These are phyloP conservation scores for Lanius collurio DNA, from an alignment of 2,113 vertebrate genomes.

Conservation along the genomic window DNA sequence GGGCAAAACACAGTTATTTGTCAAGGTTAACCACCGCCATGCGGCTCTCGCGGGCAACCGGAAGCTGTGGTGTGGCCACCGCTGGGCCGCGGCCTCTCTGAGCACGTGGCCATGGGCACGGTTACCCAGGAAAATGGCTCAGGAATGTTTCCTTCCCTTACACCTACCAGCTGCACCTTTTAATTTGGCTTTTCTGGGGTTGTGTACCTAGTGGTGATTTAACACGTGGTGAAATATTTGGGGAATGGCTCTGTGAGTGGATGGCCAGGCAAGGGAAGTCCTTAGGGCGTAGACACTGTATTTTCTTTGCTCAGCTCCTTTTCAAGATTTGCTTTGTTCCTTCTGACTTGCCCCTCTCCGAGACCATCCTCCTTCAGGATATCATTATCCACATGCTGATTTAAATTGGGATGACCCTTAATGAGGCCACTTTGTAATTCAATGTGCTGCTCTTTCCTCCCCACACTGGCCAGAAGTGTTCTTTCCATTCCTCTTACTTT, in stretches of 20 bases:
- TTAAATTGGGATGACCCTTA: neutral
- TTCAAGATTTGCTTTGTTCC: neutral
- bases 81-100: neutral
- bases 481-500: neutral
- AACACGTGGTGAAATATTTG: neutral
- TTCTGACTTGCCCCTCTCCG: neutral
- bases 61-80: neutral
- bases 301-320: neutral
- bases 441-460: neutral
- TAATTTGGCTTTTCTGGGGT: neutral
- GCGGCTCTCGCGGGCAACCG: neutral
- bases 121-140: neutral
- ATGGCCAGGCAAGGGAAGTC: neutral
- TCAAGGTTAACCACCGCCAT: slow-evolving; percentile 23
- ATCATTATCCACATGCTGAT: neutral
- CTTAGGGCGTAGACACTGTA: accelerated
- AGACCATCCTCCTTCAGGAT: neutral
- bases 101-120: neutral
- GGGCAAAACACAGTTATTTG: neutral
- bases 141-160: neutral
- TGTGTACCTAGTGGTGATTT: neutral
- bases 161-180: neutral
- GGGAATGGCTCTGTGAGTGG: neutral
- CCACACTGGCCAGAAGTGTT: neutral
- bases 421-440: neutral